Percentiles rank a stretch among this genome's conserved stretches.
Conservation (phyloP, 2,797 vertebrate genomes). For the Aeoliscus strigatus region DNA sequence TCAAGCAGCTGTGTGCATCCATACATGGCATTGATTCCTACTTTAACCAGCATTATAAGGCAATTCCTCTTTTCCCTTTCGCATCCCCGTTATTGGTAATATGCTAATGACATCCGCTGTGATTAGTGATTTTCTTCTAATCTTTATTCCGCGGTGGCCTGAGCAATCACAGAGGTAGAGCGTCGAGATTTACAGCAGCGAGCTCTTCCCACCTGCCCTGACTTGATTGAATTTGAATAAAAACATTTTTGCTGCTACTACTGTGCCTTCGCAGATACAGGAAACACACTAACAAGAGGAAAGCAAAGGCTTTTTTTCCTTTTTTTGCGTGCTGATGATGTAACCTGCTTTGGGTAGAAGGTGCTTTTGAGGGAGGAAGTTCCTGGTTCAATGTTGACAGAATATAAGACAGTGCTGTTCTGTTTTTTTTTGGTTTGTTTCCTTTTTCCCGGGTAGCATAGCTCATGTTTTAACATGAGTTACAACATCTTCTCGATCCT, state of each 20-base stretch:
- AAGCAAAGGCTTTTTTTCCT: constrained; percentile 29
- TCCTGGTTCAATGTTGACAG: constrained; percentile 20
- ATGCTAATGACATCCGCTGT: constrained; percentile 92
- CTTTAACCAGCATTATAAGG: constrained; percentile 79
- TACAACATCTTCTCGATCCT: too few species aligned
- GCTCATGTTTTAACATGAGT: too few species aligned
- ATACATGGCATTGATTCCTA: constrained; percentile 78
- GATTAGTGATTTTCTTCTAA: constrained; percentile 96
- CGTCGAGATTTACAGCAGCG: constrained; percentile 82
- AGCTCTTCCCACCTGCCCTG: constrained; percentile 81
- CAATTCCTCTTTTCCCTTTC: constrained; percentile 79
- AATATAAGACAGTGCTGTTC: too few species aligned
- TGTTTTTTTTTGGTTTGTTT: too few species aligned
- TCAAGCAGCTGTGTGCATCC: constrained; percentile 77
- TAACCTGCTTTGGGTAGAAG: constrained; percentile 41
- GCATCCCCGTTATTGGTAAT: constrained; percentile 90
- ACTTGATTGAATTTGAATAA: constrained; percentile 86
- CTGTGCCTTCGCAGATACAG: constrained; percentile 50
- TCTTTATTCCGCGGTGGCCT: constrained; percentile 89
- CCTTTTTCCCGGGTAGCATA: too few species aligned
- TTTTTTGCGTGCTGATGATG: constrained; percentile 35
- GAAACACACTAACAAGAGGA: constrained; percentile 49
- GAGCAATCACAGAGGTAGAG: constrained; percentile 89
- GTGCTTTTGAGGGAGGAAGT: constrained; percentile 28
- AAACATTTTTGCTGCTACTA: constrained; percentile 62